phyloP scores from a whole-genome alignment of 1,140 invertebrate species.

The Drosophila varians region DNA sequence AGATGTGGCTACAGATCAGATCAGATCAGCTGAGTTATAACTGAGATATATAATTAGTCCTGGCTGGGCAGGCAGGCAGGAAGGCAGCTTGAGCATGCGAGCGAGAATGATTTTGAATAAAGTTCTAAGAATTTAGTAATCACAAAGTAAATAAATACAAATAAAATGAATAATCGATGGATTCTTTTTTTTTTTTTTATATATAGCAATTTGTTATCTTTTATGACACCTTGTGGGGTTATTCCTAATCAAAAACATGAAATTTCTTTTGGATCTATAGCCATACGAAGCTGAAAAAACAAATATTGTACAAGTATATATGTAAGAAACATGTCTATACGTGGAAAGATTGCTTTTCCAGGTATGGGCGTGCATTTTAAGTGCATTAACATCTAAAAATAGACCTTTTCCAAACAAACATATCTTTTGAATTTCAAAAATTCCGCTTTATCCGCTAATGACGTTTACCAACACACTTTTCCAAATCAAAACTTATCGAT shows the following conservation, averaged over 20 bases:
- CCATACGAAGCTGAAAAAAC: too few relatives aligned
- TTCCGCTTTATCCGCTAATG: neutral
- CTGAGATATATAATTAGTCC: slow-evolving; percentile 8
- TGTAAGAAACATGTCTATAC: neutral
- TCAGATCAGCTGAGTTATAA: slow-evolving; percentile 36
- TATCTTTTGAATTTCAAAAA: neutral
- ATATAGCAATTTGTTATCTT: neutral
- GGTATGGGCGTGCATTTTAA: slow-evolving; percentile 13
- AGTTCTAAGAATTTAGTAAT: slow-evolving; percentile 83
- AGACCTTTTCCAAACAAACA: neutral
- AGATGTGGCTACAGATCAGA: slow-evolving; percentile 33
- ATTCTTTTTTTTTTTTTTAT: slow-evolving; percentile 10
- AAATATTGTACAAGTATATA: neutral
- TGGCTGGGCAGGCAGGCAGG: neutral
- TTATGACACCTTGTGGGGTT: neutral
- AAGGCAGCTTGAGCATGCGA: slow-evolving; percentile 43
- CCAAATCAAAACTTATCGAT: neutral
- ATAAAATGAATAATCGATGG: slow-evolving; percentile 51
- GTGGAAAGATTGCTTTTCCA: neutral
- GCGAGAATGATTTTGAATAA: slow-evolving; percentile 78
- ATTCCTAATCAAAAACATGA: neutral
- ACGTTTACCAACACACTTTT: neutral
- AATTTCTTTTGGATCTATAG: too few relatives aligned
- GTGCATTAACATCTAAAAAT: slow-evolving; percentile 20
- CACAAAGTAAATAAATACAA: slow-evolving; percentile 75